Conservation (phyloP, 1,140 invertebrate genomes). For the Amphibalanus amphitrite region DNA sequence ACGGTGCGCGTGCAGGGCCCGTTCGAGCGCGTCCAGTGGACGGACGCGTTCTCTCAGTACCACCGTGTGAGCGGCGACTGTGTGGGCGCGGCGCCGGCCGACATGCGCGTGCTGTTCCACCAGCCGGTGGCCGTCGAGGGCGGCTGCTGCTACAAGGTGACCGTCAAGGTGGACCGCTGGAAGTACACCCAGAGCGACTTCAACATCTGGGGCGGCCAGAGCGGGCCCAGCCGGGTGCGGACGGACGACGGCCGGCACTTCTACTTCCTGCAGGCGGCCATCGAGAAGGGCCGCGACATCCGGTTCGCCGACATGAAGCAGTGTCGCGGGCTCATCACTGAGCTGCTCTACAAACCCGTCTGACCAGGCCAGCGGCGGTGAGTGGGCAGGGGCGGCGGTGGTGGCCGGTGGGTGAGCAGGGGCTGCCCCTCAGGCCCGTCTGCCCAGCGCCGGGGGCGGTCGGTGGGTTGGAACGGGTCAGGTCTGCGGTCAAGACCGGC, state of each 20-base stretch:
- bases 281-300: conserved; percentile 15
- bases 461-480: no score
- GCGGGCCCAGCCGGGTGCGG: conserved; percentile 12
- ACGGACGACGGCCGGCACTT: conserved; percentile 15
- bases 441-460: no score
- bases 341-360: conserved; percentile 16
- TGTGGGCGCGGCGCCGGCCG: conserved; percentile 11
- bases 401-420: no score
- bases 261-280: conserved; percentile 18
- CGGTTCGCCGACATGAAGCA: conserved; percentile 15
- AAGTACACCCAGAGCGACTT: conserved; percentile 9
- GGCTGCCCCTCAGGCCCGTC: no score
- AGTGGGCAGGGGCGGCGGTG: no score
- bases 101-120: conserved; percentile 17
- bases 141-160: conserved; percentile 18
- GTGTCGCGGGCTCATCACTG: conserved; percentile 16
- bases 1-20: conserved; percentile 18
- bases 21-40: conserved; percentile 18
- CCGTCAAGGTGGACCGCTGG: background rate
- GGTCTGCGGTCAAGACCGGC: no score
- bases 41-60: conserved; percentile 16
- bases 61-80: conserved; percentile 16
- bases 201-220: conserved; percentile 18
- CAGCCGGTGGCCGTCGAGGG: conserved; percentile 15
- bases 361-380: no score